Evolutionary conservation across 2,888 invertebrate species (phyloP).

Genomic region (Malachius bipustulatus): DNA sequence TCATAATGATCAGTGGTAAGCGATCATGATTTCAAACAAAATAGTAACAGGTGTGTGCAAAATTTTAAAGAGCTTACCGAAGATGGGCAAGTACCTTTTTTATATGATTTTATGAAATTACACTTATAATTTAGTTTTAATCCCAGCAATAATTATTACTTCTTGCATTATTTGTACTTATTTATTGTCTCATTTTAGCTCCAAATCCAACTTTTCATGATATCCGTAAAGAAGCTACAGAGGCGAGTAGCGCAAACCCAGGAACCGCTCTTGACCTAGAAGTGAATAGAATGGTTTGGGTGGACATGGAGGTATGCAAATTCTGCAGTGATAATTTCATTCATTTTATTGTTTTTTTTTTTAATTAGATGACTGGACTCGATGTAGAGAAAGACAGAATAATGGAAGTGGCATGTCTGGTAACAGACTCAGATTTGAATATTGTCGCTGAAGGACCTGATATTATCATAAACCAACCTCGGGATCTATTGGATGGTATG

Average conservation of each 20-base stretch:
- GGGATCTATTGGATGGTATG: constrained; percentile 64
- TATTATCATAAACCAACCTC: constrained; percentile 66
- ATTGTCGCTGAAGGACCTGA: constrained; percentile 63
- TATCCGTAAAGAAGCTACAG: too few species aligned
- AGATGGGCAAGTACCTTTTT: too few species aligned
- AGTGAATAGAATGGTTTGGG: constrained; percentile 51
- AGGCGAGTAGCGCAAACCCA: background rate
- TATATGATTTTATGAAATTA: too few species aligned
- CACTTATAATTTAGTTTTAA: too few species aligned
- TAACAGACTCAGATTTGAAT: constrained; percentile 73
- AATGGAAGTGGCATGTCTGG: constrained; percentile 78
- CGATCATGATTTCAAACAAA: too few species aligned
- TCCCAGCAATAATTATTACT: too few species aligned
- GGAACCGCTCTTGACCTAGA: constrained; percentile 25
- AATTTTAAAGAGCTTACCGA: too few species aligned
- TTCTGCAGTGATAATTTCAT: constrained; percentile 1
- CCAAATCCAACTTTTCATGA: too few species aligned
- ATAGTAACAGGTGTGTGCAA: too few species aligned
- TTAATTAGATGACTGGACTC: constrained; percentile 74
- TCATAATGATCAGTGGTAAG: too few species aligned
- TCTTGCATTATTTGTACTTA: too few species aligned
- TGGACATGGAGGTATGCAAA: constrained; percentile 52
- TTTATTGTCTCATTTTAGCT: too few species aligned
- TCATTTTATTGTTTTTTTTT: constrained; percentile 1
- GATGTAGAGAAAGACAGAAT: constrained; percentile 65